Evolutionary conservation across 1,140 invertebrate genomes (phyloP), one percentile per base, ranked within the genome.

Genomic region (Drosophila punjabiensis): DNA sequence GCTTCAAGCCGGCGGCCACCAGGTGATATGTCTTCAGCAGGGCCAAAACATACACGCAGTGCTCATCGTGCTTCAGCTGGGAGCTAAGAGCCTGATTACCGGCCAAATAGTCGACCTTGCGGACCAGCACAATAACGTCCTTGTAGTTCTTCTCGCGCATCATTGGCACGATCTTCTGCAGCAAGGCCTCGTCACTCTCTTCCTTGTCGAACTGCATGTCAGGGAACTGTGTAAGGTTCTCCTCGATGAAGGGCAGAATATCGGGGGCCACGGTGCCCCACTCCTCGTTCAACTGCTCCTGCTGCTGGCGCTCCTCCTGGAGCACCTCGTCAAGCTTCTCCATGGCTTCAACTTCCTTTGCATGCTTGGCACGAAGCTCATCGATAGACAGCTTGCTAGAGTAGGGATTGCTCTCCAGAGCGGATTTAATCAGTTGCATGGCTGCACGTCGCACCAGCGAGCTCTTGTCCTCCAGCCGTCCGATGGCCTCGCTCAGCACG

Each of bases 401-500:
- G 76, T 96, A 98, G 37, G 97, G 97, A 94, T 98, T 98, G 47
- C 95, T 95, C 92, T 97, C 95, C 7, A 98, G 93, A 77, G 97
- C 95, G 20, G 95, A 94, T 39, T 95, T 96, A 10, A 97, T 81
- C n/a, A 97, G 93, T 81, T 96, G 96, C 58, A 98, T 94, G 52
- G 97, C 96, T 70, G 96, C 95, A 92, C 97, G 97, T 2, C 97
- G 94, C 2, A 98, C 97, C 65, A 95, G 94, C 16, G 96, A 95
- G 9, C 96, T 96, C 89, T 96, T 97, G 92, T 98, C 97, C 69
- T 95, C 94, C 37, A 98, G 93, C 14, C 97, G 95, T 14, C 95
- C 94, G n/a, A 95, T 94, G 1, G 95, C 94, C 11, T 95, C 93
- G 64, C 95, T 93, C 41, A 97, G 93, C 55, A 98, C 94, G 16